Evolutionary conservation across 2,888 invertebrate genomes (phyloP).

Genomic region (Erynnis tages): DNA sequence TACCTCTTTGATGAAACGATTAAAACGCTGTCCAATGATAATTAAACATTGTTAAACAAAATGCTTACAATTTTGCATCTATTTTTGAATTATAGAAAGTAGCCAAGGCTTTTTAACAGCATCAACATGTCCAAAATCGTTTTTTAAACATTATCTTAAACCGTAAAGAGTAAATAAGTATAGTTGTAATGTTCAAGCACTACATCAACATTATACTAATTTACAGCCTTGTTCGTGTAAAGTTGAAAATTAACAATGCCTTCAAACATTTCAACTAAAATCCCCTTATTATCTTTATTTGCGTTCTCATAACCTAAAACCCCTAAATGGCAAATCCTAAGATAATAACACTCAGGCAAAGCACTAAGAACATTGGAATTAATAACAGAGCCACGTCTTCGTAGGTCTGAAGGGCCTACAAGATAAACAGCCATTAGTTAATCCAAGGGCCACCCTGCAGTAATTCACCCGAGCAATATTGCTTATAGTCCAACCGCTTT

Average conservation of each 20-base stretch:
- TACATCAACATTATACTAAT: too few species aligned
- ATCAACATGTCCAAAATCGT: too few species aligned
- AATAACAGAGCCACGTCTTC: constrained; percentile 65
- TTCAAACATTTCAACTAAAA: too few species aligned
- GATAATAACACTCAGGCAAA: constrained; percentile 1
- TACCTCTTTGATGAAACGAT: constrained; percentile 16
- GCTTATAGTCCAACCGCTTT: constrained; percentile 74
- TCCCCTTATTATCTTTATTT: neutral
- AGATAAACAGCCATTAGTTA: constrained; percentile 81
- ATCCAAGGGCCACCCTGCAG: constrained; percentile 70
- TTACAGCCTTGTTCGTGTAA: too few species aligned
- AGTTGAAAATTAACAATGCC: too few species aligned
- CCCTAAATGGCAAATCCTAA: constrained; percentile 4
- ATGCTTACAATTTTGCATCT: too few species aligned
- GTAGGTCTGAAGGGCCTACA: constrained; percentile 57
- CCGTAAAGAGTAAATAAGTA: too few species aligned
- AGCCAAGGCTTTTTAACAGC: too few species aligned
- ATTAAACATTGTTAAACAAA: neutral
- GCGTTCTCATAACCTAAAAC: neutral
- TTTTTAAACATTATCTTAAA: too few species aligned
- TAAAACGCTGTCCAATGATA: constrained; percentile 8
- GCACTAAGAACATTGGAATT: constrained; percentile 40
- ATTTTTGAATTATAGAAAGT: too few species aligned
- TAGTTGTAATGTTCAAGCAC: too few species aligned
- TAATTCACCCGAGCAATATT: constrained; percentile 73